Evolutionary conservation across 2,888 invertebrate species (phyloP).

Genomic region (Lutraria lutraria): DNA sequence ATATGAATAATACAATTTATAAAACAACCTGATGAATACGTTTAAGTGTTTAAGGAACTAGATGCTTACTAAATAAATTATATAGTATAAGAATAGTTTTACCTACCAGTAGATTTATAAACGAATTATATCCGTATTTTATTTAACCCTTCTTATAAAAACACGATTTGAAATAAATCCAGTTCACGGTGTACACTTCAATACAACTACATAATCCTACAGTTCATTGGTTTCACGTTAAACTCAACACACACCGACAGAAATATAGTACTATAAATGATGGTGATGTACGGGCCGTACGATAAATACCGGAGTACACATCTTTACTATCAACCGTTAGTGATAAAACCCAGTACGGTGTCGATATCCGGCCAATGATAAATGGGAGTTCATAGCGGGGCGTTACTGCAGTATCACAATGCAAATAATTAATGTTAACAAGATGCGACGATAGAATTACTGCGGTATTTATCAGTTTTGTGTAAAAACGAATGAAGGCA

Average conservation of each 20-base stretch:
- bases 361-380: constrained; percentile 14
- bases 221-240: not conserved
- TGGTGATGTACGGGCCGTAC: not conserved
- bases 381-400: not conserved
- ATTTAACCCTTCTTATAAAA: not conserved
- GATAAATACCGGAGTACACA: constrained; percentile 12
- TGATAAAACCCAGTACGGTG: constrained; percentile 10
- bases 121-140: not conserved
- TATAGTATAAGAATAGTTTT: not conserved
- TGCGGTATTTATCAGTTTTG: not conserved
- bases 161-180: not conserved
- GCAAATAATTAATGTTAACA: constrained; percentile 7
- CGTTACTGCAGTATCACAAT: not conserved
- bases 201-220: not conserved
- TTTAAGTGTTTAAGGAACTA: no score
- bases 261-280: constrained; percentile 11
- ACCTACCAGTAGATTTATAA: not conserved
- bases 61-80: not conserved
- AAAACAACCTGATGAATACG: no score
- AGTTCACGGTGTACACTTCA: not conserved
- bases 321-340: constrained; percentile 19
- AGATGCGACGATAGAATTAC: not conserved
- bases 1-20: no score
- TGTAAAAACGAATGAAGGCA: no score
- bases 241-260: not conserved